Percentiles rank a stretch among this genome's conserved stretches.
Conservation (phyloP, 2,113 vertebrate genomes). For the Chaetura pelagica region DNA sequence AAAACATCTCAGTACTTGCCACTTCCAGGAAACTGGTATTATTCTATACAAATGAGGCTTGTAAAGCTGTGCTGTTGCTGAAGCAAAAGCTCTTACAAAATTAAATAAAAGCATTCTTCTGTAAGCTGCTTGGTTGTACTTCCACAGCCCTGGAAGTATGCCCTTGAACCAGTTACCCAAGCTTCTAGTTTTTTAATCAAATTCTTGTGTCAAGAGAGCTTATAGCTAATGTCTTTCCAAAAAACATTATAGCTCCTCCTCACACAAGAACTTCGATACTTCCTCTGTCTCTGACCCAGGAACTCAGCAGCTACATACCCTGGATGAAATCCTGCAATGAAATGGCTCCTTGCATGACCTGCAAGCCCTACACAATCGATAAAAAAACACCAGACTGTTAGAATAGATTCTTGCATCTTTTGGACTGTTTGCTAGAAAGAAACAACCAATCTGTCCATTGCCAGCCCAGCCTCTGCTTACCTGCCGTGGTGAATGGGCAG, state of each 20-base stretch:
- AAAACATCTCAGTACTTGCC: background rate
- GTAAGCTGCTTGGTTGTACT: background rate
- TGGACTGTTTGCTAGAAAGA: background rate
- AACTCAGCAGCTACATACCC: background rate
- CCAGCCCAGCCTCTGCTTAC: conserved; percentile 60
- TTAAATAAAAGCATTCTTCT: background rate
- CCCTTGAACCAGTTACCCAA: background rate
- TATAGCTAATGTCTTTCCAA: background rate
- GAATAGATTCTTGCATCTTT: background rate
- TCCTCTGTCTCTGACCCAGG: background rate
- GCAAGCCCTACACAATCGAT: background rate
- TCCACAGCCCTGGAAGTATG: background rate
- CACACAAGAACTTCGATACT: background rate
- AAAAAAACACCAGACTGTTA: background rate
- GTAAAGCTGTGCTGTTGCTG: background rate
- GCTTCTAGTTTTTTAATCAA: background rate
- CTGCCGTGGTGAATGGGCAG: conserved; percentile 97
- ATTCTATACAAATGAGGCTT: background rate
- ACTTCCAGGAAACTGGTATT: background rate
- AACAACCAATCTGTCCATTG: background rate
- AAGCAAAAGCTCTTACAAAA: conserved; percentile 1
- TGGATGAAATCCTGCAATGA: background rate
- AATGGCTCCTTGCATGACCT: background rate
- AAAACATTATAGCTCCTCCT: background rate
- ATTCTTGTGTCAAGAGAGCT: background rate